Evolutionary conservation across 2,888 invertebrate species (phyloP), one percentile per base, ranked within the genome.

Genomic region (Sesia apiformis): DNA sequence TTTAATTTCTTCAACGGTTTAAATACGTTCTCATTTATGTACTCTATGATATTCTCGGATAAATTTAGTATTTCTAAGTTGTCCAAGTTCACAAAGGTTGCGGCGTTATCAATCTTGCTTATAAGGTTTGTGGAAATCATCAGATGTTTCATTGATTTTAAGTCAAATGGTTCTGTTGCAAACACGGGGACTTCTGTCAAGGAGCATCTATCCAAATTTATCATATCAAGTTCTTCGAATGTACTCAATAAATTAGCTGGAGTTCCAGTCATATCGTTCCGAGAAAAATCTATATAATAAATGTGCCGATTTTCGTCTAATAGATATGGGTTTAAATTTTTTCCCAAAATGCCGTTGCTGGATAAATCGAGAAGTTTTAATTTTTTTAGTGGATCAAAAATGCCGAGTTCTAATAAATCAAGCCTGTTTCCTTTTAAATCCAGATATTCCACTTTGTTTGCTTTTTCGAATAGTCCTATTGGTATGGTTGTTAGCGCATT

Each of bases 111-210:
- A 4, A 83, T 62, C 42, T 57, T 66, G 3, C 55, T 65, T 59
- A 88, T 81, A 62, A 70, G 66, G 61, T 88, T 88, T 0, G 61
- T 68, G 2, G 81, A 77, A 6, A 87, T 40, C 53, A 74, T 67
- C 1, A 86, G 59, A 43, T 72, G 68, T 56, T 74, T 79, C 63
- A 86, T 63, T 1, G 79, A 75, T 52, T 65, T 74, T 52, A 85
- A 64, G 62, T 82, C 81, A 4, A 46, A 46, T 3, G 61, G 49
- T 43, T 59, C 66, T 0, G 61, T 71, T 4, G 69, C 74, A 59
- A 84, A 87, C 3, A 50, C 41, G 0, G 87, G 87, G 4, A 87
- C 69, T 56, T 74, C 66, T 4, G 60, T 67, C 8, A 84, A 59
- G 2, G 63, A 67, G 59, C 81, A 81, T 53, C 66, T 63, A 39